Percentiles rank a stretch among this genome's conserved stretches.
Evolutionary conservation across 2,888 invertebrate species (phyloP).

Genomic region (Miltochrista miniata): DNA sequence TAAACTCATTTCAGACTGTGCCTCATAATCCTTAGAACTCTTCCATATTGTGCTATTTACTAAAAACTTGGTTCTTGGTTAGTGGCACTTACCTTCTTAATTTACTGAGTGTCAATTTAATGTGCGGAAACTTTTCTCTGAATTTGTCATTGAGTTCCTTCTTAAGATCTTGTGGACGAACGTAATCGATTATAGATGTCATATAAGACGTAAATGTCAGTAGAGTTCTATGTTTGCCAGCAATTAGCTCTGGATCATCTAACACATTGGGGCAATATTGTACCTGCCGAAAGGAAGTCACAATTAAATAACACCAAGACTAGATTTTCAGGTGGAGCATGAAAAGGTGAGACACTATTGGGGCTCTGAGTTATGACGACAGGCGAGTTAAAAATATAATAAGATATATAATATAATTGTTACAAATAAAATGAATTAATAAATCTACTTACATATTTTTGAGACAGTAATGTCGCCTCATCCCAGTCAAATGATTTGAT

Average conservation of each 20-base stretch:
- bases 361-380: too few relatives aligned
- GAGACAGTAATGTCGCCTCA: slow-evolving; percentile 64
- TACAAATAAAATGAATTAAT: too few relatives aligned
- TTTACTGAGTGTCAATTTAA: slow-evolving; percentile 97
- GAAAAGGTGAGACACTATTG: too few relatives aligned
- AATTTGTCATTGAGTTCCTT: slow-evolving; percentile 99
- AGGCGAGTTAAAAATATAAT: too few relatives aligned
- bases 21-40: too few relatives aligned
- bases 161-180: slow-evolving; percentile 97
- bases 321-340: too few relatives aligned
- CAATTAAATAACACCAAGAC: background rate
- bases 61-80: too few relatives aligned
- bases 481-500: slow-evolving; percentile 81
- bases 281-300: slow-evolving; percentile 45
- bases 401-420: too few relatives aligned
- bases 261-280: slow-evolving; percentile 94
- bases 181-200: slow-evolving; percentile 98
- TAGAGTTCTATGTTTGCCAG: slow-evolving; percentile 93
- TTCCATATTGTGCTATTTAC: too few relatives aligned
- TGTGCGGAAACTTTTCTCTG: slow-evolving; percentile 96
- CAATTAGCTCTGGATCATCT: slow-evolving; percentile 96
- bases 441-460: slow-evolving; percentile 67
- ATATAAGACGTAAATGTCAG: slow-evolving; percentile 95
- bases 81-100: slow-evolving; percentile 90
- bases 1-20: too few relatives aligned